These are phyloP conservation scores for Rhingia campestris DNA, from an alignment of 2,888 invertebrate genomes.

Conservation along the genomic window DNA sequence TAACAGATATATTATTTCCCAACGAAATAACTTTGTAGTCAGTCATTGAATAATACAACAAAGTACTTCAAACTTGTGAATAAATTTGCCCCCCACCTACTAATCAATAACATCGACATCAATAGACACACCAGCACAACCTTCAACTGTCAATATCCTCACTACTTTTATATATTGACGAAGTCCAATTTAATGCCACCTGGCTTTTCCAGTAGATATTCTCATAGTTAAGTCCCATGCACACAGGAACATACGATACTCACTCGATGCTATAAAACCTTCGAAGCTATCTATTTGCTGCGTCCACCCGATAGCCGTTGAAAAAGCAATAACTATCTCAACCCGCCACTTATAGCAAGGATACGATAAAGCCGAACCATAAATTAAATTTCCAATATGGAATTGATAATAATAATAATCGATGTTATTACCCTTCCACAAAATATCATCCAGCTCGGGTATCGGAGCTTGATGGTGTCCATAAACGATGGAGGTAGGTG, in stretches of 20 bases:
- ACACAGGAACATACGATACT: background rate
- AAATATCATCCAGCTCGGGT: too few species aligned
- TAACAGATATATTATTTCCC: too few species aligned
- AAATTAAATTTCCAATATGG: conserved; percentile 44
- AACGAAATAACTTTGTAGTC: too few species aligned
- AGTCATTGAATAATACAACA: too few species aligned
- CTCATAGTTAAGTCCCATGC: conserved; percentile 46
- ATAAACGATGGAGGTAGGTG: too few species aligned
- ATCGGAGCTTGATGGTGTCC: too few species aligned
- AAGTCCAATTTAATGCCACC: conserved; percentile 48
- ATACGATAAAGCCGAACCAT: conserved; percentile 37
- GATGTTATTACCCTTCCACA: conserved; percentile 7
- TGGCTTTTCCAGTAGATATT: conserved; percentile 43
- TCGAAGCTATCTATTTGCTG: background rate
- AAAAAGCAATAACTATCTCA: conserved; percentile 8
- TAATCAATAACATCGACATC: conserved; percentile 41
- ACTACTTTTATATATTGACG: background rate
- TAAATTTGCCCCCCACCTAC: too few species aligned
- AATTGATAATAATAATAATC: conserved; percentile 34
- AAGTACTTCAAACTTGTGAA: too few species aligned
- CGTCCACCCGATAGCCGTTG: background rate
- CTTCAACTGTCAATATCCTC: conserved; percentile 44
- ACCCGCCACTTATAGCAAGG: conserved; percentile 5
- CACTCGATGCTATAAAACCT: background rate
- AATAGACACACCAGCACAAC: conserved; percentile 7